Evolutionary conservation across 2,113 vertebrate genomes (phyloP).

Genomic region (Percopsis transmontana): DNA sequence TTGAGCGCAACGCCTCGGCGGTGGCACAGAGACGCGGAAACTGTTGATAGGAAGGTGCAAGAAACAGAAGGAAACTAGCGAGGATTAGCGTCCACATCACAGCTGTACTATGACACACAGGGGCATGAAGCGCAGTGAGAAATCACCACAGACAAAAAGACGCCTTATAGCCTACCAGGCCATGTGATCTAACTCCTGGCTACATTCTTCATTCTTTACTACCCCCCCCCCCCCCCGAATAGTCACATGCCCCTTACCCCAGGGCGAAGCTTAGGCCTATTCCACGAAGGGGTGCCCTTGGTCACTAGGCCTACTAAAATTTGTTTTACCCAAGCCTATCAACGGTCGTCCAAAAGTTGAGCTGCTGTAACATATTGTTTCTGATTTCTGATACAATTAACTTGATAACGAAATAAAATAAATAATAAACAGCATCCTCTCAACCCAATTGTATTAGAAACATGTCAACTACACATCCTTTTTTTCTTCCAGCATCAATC

Average conservation of each 20-base stretch:
- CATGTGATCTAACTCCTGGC: conserved; percentile 20
- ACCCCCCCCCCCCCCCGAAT: conserved; percentile 20
- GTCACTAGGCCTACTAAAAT: too few species aligned
- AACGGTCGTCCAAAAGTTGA: too few species aligned
- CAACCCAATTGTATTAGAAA: too few species aligned
- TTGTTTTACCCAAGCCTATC: too few species aligned
- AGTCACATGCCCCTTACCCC: conserved; percentile 67
- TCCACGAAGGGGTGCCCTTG: too few species aligned
- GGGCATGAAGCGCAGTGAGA: neutral
- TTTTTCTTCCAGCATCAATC: too few species aligned
- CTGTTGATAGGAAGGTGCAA: conserved; percentile 46
- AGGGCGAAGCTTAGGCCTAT: conserved; percentile 29
- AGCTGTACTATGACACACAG: neutral
- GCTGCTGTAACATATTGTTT: too few species aligned
- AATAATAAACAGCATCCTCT: too few species aligned
- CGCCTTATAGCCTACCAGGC: neutral
- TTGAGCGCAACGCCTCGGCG: conserved; percentile 43
- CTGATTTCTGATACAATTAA: too few species aligned
- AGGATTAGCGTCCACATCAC: conserved; percentile 74
- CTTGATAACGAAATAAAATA: too few species aligned
- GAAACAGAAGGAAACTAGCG: conserved; percentile 31
- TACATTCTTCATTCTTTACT: conserved; percentile 26
- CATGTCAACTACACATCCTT: too few species aligned
- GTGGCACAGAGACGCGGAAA: conserved; percentile 64
- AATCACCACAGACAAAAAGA: neutral